phyloP scores from a whole-genome alignment of 2,888 invertebrate genomes.

The Mechanitis mazaeus region DNA sequence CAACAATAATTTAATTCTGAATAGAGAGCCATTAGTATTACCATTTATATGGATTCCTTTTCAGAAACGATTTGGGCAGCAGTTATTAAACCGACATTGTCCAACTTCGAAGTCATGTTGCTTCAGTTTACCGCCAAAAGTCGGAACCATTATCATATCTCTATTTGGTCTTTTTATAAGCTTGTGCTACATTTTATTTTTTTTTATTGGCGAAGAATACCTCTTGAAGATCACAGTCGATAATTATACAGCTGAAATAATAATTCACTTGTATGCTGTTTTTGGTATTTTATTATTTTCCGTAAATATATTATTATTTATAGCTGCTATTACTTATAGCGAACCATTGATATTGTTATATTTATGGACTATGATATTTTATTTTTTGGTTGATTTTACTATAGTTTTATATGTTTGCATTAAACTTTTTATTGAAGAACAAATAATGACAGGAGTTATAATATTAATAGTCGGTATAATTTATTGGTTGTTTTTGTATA shows the following conservation, averaged over 20 bases:
- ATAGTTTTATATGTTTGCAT: constrained; percentile 31
- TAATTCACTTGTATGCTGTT: constrained; percentile 40
- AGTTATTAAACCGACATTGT: constrained; percentile 34
- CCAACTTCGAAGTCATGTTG: constrained; percentile 41
- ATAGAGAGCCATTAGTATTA: neutral
- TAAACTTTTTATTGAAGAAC: constrained; percentile 25
- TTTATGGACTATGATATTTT: constrained; percentile 42
- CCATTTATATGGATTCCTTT: neutral
- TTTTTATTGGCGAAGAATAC: constrained; percentile 27
- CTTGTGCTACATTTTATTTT: constrained; percentile 35
- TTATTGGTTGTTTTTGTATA: constrained; percentile 43
- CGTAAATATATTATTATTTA: constrained; percentile 39
- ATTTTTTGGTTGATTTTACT: constrained; percentile 39
- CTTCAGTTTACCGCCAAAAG: constrained; percentile 40
- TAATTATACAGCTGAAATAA: constrained; percentile 24
- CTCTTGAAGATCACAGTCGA: constrained; percentile 33
- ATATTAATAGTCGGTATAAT: constrained; percentile 32
- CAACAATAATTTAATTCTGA: no score
- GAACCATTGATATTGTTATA: constrained; percentile 47
- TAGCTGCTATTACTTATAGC: constrained; percentile 43
- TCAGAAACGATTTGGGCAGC: constrained; percentile 16
- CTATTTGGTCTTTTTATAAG: constrained; percentile 41
- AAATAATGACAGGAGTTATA: constrained; percentile 25
- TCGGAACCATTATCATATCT: constrained; percentile 44
- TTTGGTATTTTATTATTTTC: constrained; percentile 41